Conservation (phyloP, 37 sponge, comb jelly and placozoan genomes). For the Hormiphora californensis region DNA sequence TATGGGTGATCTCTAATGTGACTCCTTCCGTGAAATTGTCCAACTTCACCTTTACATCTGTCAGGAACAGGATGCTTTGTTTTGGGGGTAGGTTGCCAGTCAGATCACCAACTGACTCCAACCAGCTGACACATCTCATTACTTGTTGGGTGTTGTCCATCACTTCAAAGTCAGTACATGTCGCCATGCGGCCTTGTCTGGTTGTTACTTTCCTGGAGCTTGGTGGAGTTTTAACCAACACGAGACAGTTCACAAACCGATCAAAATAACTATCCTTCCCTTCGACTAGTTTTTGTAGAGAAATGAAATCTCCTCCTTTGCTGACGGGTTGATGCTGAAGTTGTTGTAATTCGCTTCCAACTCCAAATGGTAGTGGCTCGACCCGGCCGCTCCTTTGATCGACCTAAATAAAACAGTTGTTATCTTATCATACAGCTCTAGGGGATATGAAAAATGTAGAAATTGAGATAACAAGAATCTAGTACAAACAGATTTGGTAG, state of each 20-base stretch:
- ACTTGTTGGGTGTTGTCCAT: constrained; percentile 31
- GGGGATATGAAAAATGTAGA: too few relatives aligned
- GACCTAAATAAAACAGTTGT: neutral
- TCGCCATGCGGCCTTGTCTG: neutral
- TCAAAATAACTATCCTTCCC: neutral
- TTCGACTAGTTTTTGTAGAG: neutral
- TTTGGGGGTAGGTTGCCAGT: constrained; percentile 12
- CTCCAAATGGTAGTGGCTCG: neutral
- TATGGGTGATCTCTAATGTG: neutral
- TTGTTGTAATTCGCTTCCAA: neutral
- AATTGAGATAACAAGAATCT: too few relatives aligned
- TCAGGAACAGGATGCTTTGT: constrained; percentile 13
- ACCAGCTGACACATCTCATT: neutral
- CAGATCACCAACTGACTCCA: constrained; percentile 29
- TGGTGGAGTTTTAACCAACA: constrained; percentile 1
- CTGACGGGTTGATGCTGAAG: neutral
- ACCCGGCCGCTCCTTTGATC: neutral
- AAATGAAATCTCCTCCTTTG: neutral
- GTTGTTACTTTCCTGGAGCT: neutral
- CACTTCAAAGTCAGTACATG: constrained; percentile 30
- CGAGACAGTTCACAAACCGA: neutral
- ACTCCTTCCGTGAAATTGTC: constrained; percentile 21
- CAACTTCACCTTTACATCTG: constrained; percentile 39
- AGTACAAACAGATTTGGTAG: too few relatives aligned
- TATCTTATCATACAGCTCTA: too few relatives aligned